A percentile compares a stretch with the other conserved stretches of the same genome.
phyloP scores from a whole-genome alignment of 2,113 vertebrate genomes.

The Aptenodytes patagonicus region DNA sequence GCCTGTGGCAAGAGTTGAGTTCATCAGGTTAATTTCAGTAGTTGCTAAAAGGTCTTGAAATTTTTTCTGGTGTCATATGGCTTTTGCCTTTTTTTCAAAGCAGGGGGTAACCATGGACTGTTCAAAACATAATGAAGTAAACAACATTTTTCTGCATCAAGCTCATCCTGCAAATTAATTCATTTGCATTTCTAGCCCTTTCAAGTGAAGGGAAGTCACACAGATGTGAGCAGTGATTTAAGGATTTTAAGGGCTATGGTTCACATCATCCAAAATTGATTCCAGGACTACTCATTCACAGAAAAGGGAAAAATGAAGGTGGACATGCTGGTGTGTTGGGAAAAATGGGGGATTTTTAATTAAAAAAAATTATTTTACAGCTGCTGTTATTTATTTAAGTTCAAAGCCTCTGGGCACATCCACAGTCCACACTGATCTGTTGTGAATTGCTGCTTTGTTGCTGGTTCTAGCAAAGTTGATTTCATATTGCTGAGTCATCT shows the following conservation, averaged over 20 bases:
- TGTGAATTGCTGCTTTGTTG: conserved; percentile 38
- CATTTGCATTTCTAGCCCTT: conserved; percentile 55
- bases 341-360: neutral
- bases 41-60: neutral
- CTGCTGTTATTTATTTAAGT: conserved; percentile 7
- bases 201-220: conserved; percentile 5
- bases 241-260: neutral
- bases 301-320: neutral
- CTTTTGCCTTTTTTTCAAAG: neutral
- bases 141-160: conserved; percentile 45
- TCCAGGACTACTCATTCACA: neutral
- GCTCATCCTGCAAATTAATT: conserved; percentile 49
- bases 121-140: conserved; percentile 38
- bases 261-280: conserved; percentile 1
- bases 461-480: neutral
- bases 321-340: neutral
- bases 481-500: conserved; percentile 32
- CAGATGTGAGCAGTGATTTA: conserved; percentile 9
- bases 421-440: neutral
- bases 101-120: conserved; percentile 18
- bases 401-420: conserved; percentile 1
- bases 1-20: conserved; percentile 26
- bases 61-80: conserved; percentile 18
- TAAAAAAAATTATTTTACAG: neutral
- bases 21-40: conserved; percentile 49